Conservation (phyloP, 2,888 invertebrate species). For the Caenorhabditis macrosperma region DNA sequence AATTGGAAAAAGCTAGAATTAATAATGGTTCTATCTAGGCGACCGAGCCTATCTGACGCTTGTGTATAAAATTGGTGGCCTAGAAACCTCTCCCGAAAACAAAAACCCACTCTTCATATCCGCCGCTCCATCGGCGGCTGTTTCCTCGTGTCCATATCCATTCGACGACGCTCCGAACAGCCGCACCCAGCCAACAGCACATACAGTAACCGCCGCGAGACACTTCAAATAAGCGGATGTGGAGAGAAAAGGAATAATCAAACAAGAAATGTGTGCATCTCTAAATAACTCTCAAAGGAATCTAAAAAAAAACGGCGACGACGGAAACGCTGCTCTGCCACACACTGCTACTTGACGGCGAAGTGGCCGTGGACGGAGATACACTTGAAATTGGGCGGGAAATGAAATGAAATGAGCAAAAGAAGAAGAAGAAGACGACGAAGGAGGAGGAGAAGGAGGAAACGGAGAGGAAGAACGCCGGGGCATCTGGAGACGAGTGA, state of each 20-base stretch:
- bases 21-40: too few relatives aligned
- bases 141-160: neutral
- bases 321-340: too few relatives aligned
- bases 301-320: neutral
- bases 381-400: neutral
- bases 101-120: slow-evolving; percentile 24
- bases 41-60: too few relatives aligned
- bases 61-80: too few relatives aligned
- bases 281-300: too few relatives aligned
- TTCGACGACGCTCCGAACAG: neutral
- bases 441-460: neutral
- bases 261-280: too few relatives aligned
- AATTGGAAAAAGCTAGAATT: too few relatives aligned
- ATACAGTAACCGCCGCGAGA: neutral
- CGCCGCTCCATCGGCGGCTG: neutral
- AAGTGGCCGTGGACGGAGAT: neutral
- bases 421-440: slow-evolving; percentile 7
- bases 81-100: neutral
- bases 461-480: too few relatives aligned
- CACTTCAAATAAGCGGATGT: neutral
- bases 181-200: neutral
- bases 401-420: slow-evolving; percentile 6
- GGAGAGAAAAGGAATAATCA: neutral
- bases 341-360: neutral
- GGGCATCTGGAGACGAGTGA: neutral